Base-by-base conservation (phyloP, 1,140 invertebrate genomes). In the Oreohelix idahoensis region DNA sequence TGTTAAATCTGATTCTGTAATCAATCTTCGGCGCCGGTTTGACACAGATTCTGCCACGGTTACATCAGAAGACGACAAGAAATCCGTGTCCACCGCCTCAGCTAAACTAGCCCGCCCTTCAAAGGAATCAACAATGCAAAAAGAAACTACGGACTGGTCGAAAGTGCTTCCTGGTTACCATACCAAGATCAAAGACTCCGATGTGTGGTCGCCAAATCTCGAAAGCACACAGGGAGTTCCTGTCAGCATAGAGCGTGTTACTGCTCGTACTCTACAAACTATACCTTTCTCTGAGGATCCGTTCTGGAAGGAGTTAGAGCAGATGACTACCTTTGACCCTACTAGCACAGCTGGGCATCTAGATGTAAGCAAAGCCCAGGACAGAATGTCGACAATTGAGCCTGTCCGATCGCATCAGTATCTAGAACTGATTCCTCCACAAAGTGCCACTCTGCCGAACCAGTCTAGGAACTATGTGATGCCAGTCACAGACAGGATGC, bases 241-340 rank as follows among this genome's bases (percentile, higher is more conserved):
- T 32, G 88, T 91, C 29, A 91, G 90, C 79, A 90, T 90, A 38
- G 90, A 91, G 53, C 79, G 90, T 79, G 89, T 91, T 15, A 89
- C 88, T 77, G 89, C 90, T 15, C 85, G 90, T 45, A 91, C 90
- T 17, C 80, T 91, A 58, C 89, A 91, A 76, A 91, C 90, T 23
- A 91, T 91, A 26, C 90, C 90, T 17, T 90, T 91, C 76, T 89
- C 88, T n/a, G 89, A 91, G 69, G 90, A 91, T 69, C 90, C 90
- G 8, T 88, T 91, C 39, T 91, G 90, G 90, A 90, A 89, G 77
- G 88, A 91, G 79, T 88, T 91, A n/a, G 90, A 91, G 78, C 88
- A 89, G 78, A 87, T 91, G 86, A 89, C 89, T 26, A 88, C 84
- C 26, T 90, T 91, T 83, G 88, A 90, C 75, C 84, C 84, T 26